Base-by-base conservation (phyloP, 2,888 invertebrate species). In the Sminthurinus aureus region DNA sequence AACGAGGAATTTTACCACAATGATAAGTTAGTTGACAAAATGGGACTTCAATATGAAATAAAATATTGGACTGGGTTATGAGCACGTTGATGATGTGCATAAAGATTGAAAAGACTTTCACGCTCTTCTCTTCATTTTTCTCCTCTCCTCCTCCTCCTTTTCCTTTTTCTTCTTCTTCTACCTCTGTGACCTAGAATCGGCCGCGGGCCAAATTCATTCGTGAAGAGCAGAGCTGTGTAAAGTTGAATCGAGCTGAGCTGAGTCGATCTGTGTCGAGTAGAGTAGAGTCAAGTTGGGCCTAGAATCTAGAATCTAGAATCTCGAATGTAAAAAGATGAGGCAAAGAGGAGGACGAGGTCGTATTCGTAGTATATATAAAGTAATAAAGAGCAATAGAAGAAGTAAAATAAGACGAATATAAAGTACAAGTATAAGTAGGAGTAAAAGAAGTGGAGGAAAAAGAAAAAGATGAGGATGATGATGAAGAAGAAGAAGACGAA, bases 171-270 rank as follows among this genome's bases (percentile, higher is more conserved):
- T 38, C 38, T 38, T 38, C 6, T 38, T 67, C 18, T 64, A 18
- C n/a, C 38, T 51, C 75, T 75, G 38, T 75, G 75, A 75, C 75
- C 75, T 79, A n/a, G 69, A 79, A 69, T 79, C 69, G 79, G 79
- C 79, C 79, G 69, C 50, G 24, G 79, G 79, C 79, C 79, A 79
- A 79, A 79, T 67, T 69, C 66, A 69, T 67, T 79, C 69, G 79
- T 26, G 76, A 76, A 50, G 18, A 38, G 38, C 38, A 38, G 38
- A 38, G 38, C 38, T 38, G 38, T 38, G 38, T 38, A 38, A 38
- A 74, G 58, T 58, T 58, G 38, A 26, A 18, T 24, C 3, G 24
- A 74, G 18, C 11, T 18, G 71, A 51, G 71, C 38, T 77, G 76
- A 24, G 38, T 11, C 0, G 75, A 78, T n/a, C n/a, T n/a, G n/a